Base-by-base conservation (phyloP, 2,113 vertebrate species). In the Ceuthmochares aereus region DNA sequence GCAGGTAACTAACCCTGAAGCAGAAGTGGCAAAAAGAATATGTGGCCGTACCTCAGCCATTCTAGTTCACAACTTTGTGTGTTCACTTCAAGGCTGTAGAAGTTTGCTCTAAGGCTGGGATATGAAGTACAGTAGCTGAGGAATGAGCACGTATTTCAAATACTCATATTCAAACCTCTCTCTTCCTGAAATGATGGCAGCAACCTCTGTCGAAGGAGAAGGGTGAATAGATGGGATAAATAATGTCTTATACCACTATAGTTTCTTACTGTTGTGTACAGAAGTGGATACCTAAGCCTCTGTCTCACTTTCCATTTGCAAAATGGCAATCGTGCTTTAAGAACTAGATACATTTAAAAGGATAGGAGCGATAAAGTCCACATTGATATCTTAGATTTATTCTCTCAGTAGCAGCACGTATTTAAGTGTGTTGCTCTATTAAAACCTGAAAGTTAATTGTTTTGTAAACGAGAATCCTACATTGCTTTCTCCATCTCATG, bases 401-500 rank as follows among this genome's bases (percentile, higher is more conserved):
- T 85, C 64, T 87, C 66, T 76, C 36, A 40, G 40, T 37, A 87
- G 56, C 29, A 92, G 51, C 68, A 74, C 63, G 25, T 77, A 84
- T 82, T 87, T 90, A 89, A 94, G 74, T 92, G 74, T 47, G 85
- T 94, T 88, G 32, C 42, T 74, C 16, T 63, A 93, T 2, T 64
- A 55, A 89, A 85, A 27, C 23, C 37, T 85, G 63, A 94, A 85
- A 74, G 82, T 60, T 87, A 89, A 91, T 94, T 95, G 55, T 62
- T 94, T 93, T 83, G 51, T 73, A 83, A 34, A 69, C 36, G 69
- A 9, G 37, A 90, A 47, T 59, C 26, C 34, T 91, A 43, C 51
- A 37, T 74, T 70, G 37, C 34, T 67, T 95, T 88, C 75, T 93
- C 83, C 94, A 85, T 91, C 72, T 95, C 84, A 83, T n/a, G n/a